phyloP scores from a whole-genome alignment of 2,888 invertebrate genomes.

The Heteropelma amictum region DNA sequence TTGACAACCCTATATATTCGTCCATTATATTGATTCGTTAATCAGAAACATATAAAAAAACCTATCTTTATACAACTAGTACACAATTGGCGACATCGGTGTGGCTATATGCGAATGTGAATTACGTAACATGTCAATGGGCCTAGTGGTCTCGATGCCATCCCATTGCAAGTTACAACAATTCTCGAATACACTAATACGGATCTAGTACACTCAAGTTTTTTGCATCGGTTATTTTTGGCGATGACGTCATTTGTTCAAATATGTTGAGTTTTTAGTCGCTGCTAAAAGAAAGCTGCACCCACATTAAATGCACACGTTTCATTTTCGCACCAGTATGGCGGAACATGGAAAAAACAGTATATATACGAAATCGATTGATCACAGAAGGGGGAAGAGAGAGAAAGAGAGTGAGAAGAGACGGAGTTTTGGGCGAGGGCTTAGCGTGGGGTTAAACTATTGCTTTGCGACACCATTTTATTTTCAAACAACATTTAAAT shows the following conservation, averaged over 20 bases:
- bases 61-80: too few species aligned
- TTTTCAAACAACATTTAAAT: not conserved
- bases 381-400: constrained; percentile 6
- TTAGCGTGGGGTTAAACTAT: not conserved
- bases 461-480: too few species aligned
- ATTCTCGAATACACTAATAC: not conserved
- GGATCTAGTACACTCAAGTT: not conserved
- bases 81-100: too few species aligned
- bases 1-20: not conserved
- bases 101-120: constrained; percentile 4
- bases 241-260: not conserved
- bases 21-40: too few species aligned
- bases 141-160: constrained; percentile 32
- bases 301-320: not conserved
- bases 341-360: constrained; percentile 4
- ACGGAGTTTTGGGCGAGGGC: constrained; percentile 1
- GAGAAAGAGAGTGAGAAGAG: not conserved
- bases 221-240: constrained; percentile 15
- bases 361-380: constrained; percentile 30
- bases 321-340: not conserved
- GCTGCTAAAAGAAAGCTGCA: not conserved
- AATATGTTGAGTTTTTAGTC: not conserved
- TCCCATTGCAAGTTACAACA: not conserved
- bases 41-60: too few species aligned
- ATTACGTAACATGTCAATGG: constrained; percentile 19